phyloP scores from a whole-genome alignment of 2,797 vertebrate species.

The Alcedo quadribrachys region DNA sequence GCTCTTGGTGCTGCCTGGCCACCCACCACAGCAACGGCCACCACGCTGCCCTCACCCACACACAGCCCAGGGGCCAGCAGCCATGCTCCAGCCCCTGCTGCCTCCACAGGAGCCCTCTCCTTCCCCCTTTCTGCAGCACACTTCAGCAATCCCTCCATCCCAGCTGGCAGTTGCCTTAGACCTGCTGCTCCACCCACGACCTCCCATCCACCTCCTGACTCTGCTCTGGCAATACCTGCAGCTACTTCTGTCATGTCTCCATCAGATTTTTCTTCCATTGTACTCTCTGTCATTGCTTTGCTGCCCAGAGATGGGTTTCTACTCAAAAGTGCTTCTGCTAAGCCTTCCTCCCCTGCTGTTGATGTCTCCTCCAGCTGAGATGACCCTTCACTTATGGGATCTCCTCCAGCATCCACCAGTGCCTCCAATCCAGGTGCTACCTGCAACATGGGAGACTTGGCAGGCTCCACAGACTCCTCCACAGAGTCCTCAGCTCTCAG shows the following conservation, averaged over 20 bases:
- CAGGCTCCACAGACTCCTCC: background rate
- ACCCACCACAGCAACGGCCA: background rate
- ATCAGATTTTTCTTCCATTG: background rate
- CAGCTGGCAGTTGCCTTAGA: background rate
- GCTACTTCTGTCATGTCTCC: background rate
- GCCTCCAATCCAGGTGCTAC: background rate
- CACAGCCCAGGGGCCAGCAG: accelerated
- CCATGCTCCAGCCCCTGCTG: accelerated
- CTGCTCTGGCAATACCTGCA: background rate
- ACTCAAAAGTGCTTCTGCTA: background rate
- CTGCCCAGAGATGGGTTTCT: background rate
- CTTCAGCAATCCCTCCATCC: background rate
- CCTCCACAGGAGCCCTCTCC: accelerated
- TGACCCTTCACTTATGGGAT: background rate
- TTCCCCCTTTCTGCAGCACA: background rate
- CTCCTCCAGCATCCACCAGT: background rate
- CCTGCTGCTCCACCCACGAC: background rate
- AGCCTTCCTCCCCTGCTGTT: background rate
- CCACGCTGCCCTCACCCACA: accelerated
- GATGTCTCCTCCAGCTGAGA: background rate
- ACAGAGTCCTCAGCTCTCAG: background rate
- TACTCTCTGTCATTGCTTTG: background rate
- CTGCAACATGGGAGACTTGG: background rate
- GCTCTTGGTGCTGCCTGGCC: background rate
- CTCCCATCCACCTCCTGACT: background rate